phyloP scores from a whole-genome alignment of 1,140 invertebrate genomes.

The Andrena cerasifolii region DNA sequence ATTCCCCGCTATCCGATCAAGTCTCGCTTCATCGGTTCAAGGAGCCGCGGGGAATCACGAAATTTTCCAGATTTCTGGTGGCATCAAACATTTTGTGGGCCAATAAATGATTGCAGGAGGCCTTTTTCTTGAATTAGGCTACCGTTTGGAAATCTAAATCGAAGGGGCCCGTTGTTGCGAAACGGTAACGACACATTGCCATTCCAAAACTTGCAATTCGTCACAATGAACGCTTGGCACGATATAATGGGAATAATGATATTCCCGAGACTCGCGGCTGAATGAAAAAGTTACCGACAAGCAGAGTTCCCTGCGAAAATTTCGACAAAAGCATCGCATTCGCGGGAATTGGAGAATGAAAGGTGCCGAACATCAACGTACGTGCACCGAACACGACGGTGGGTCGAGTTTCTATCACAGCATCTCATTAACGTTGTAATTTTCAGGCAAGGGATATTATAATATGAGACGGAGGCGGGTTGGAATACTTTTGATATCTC shows the following conservation, averaged over 20 bases:
- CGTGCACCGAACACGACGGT: slow-evolving; percentile 43
- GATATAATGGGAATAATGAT: slow-evolving; percentile 59
- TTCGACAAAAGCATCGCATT: slow-evolving; percentile 58
- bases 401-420: slow-evolving; percentile 73
- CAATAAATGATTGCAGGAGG: too few relatives aligned
- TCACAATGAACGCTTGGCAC: slow-evolving; percentile 30
- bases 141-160: too few relatives aligned
- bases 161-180: slow-evolving; percentile 31
- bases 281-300: slow-evolving; percentile 64
- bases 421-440: slow-evolving; percentile 77
- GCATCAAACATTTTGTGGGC: too few relatives aligned
- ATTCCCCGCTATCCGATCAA: slow-evolving; percentile 43
- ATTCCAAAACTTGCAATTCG: slow-evolving; percentile 42
- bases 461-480: slow-evolving; percentile 75
- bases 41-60: too few relatives aligned
- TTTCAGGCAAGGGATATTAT: slow-evolving; percentile 76
- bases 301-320: slow-evolving; percentile 58
- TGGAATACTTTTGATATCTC: slow-evolving; percentile 75
- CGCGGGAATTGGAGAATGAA: slow-evolving; percentile 54
- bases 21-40: slow-evolving; percentile 29
- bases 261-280: slow-evolving; percentile 54
- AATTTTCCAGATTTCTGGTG: too few relatives aligned
- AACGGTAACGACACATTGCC: slow-evolving; percentile 37
- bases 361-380: slow-evolving; percentile 57
- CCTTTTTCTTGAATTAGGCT: too few relatives aligned